Base-by-base conservation (phyloP, 2,113 vertebrate species). In the Otus sunia region DNA sequence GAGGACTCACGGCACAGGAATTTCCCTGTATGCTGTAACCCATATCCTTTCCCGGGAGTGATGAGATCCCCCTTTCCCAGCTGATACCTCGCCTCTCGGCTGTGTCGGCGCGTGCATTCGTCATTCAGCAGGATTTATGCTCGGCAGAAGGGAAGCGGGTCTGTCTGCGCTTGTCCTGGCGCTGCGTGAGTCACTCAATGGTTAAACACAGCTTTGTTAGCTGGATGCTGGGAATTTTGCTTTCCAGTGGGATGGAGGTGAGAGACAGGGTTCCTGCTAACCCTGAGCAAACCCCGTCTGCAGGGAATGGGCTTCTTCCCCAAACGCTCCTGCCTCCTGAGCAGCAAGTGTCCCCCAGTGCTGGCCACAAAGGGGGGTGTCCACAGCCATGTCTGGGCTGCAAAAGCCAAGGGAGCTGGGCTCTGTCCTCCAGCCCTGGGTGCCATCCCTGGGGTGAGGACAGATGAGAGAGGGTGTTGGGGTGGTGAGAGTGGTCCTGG, bases 401-500 rank as follows among this genome's bases (percentile, higher is more conserved):
- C 2, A 23, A 32, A 18, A 82, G 26, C 1, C 1, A 55, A 49
- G 14, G n/a, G 32, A 86, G 21, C 10, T 0, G 0, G 10, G 36
- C 36, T 5, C n/a, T 1, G 5, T 15, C 55, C 8, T 81, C 64
- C 0, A 0, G 49, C n/a, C 20, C 11, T 4, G 22, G 32, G 14
- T 10, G 12, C 47, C 26, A 37, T 5, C 14, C 56, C 43, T 12
- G 3, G 63, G 53, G 34, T 13, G 25, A 60, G 59, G 50, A 32
- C 0, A 1, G 43, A 5, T 26, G 53, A 36, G 12, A 0, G 1
- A 53, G 6, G 37, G 9, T 41, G 36, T 27, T 52, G 62, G 30
- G 32, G 8, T 25, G 59, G 11, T n/a, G 19, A 56, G 6, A 0
- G 8, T 3, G 73, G 43, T 2, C 1, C 0, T 29, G 36, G 6